Percentiles rank a stretch among this genome's conserved stretches.
Conservation (phyloP, 2,113 vertebrate species). For the Leucosticte australis region DNA sequence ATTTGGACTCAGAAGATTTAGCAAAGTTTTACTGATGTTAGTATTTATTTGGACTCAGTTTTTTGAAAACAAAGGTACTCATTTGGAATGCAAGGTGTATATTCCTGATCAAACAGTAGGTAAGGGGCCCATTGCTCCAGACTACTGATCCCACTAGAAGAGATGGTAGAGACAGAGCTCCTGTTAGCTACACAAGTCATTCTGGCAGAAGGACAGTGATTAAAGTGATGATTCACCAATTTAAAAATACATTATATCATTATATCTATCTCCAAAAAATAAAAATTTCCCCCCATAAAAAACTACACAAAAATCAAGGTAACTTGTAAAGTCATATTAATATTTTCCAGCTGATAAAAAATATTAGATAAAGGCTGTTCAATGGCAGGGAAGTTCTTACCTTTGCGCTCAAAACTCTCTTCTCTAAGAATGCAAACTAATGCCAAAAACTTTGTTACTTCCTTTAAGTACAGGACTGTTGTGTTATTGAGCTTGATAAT, state of each 20-base stretch:
- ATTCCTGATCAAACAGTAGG: neutral
- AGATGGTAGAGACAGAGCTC: neutral
- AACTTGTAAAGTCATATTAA: neutral
- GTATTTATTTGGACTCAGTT: neutral
- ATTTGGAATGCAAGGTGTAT: neutral
- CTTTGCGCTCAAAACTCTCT: constrained; percentile 99
- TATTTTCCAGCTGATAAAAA: neutral
- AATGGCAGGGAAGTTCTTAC: constrained; percentile 63
- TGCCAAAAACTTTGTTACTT: constrained; percentile 98
- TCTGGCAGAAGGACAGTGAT: neutral
- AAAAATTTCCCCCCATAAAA: neutral
- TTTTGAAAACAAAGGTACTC: neutral
- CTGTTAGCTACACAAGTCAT: neutral
- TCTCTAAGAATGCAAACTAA: constrained; percentile 98
- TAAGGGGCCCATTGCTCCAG: neutral
- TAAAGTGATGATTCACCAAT: neutral
- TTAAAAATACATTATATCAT: neutral
- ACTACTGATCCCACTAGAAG: neutral
- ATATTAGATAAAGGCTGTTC: neutral
- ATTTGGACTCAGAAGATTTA: neutral
- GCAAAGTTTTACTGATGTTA: neutral
- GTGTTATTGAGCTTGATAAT: constrained; percentile 99
- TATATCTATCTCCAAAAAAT: neutral
- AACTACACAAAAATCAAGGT: neutral
- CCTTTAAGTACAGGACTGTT: constrained; percentile 98